A percentile compares a stretch with the other conserved stretches of the same genome.
Conservation (phyloP, 2,888 invertebrate species). For the Microchrysa polita region DNA sequence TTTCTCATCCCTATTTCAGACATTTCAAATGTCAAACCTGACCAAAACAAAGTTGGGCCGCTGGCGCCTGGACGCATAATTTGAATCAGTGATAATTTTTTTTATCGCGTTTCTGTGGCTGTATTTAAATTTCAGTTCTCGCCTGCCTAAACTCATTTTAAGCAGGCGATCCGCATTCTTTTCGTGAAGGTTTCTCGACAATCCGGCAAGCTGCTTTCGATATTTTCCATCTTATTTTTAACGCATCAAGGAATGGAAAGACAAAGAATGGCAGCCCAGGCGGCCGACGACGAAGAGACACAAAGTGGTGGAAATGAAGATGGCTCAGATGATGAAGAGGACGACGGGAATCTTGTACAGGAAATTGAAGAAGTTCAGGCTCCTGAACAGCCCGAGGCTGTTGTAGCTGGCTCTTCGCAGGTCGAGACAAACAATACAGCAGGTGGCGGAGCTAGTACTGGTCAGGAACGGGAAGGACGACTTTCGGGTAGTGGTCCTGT, state of each 20-base stretch:
- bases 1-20: no score
- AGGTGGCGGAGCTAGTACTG: neutral
- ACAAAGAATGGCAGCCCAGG: neutral
- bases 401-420: neutral
- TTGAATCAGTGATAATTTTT: no score
- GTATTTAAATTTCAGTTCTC: no score
- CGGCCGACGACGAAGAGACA: neutral
- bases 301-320: neutral
- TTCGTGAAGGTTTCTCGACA: no score
- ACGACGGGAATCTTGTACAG: neutral
- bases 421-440: neutral
- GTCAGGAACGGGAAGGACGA: neutral
- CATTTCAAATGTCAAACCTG: constrained; percentile 17
- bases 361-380: neutral
- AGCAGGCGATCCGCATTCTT: no score
- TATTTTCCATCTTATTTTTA: neutral
- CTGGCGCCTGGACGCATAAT: neutral
- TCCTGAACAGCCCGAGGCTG: neutral
- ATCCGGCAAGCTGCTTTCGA: neutral
- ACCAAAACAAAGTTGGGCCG: constrained; percentile 27
- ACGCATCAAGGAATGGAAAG: neutral
- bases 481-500: neutral
- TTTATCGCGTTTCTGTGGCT: no score
- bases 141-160: no score
- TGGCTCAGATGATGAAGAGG: neutral